Evolutionary conservation across 2,797 vertebrate species (phyloP).

Genomic region (Pelochelys cantorii): DNA sequence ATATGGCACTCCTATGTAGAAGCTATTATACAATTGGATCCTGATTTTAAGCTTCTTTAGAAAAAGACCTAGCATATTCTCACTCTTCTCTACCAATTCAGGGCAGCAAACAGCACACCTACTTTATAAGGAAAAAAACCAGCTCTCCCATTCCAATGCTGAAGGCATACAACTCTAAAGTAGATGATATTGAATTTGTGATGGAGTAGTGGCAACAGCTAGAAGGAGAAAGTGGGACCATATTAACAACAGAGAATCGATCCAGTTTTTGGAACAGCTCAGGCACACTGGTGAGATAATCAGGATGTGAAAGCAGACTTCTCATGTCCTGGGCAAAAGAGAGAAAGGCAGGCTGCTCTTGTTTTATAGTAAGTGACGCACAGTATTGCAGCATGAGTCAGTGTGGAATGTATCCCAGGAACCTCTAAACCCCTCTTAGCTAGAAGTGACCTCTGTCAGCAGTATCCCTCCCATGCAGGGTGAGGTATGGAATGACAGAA

Average conservation of each 20-base stretch:
- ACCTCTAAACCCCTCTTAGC: not conserved
- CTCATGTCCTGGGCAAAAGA: not conserved
- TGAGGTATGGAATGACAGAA: too few species aligned
- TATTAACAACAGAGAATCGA: not conserved
- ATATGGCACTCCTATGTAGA: not conserved
- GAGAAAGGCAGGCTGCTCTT: not conserved
- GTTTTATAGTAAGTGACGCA: not conserved
- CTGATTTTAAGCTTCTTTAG: not conserved
- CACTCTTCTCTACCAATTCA: not conserved
- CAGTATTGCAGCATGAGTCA: not conserved
- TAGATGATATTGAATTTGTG: not conserved
- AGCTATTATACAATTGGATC: not conserved
- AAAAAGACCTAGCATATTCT: rapidly evolving
- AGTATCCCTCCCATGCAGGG: too few species aligned
- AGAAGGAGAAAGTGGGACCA: not conserved
- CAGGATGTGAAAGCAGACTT: not conserved
- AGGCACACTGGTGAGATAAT: not conserved
- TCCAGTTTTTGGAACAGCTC: not conserved
- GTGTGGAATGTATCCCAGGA: not conserved
- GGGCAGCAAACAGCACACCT: not conserved
- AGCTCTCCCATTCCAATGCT: not conserved
- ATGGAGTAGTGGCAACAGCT: not conserved
- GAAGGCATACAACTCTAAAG: not conserved
- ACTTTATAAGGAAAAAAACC: not conserved
- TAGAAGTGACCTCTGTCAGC: not conserved